Evolutionary conservation across 2,888 invertebrate species (phyloP), one percentile per base, ranked within the genome.

Genomic region (Gisinianus flammeolus): DNA sequence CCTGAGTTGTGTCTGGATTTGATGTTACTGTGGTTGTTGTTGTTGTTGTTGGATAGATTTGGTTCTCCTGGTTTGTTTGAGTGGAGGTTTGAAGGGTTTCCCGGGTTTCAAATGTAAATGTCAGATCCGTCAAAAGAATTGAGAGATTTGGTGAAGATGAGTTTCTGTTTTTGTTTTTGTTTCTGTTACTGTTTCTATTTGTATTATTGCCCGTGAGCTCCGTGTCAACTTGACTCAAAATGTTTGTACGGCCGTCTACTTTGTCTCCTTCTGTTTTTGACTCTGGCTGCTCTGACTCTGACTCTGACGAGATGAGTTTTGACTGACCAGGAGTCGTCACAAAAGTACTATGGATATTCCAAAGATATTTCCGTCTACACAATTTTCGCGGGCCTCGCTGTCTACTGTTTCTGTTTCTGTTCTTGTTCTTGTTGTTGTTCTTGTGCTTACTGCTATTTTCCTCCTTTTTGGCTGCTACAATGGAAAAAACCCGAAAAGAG

Each of bases 81-180:
- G n/a, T n/a, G n/a, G n/a, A n/a, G n/a, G n/a, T n/a, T n/a, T n/a
- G n/a, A n/a, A n/a, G n/a, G n/a, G n/a, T n/a, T n/a, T n/a, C n/a
- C n/a, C n/a, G 16, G 1, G 24, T 62, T 62, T 62, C 28, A 62
- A 26, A 62, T 62, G 62, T 24, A 62, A 62, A 62, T 62, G 62
- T 62, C 26, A 28, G 28, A 62, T 5, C 16, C 2, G 62, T 44
- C 44, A 44, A 44, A 44, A 28, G 24, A 26, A n/a, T 24, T 19
- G 58, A 58, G 58, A n/a, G 16, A 58, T n/a, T 58, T 2, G 58
- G 58, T 24, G 58, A 58, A 24, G 58, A 24, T n/a, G 58, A 6
- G 6, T 44, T 44, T 16, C 8, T 44, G 44, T 44, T 16, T 3
- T 19, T 54, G 54, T 54, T n/a, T 4, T 5, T 19, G 16, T n/a